Evolutionary conservation across 2,113 vertebrate genomes (phyloP).

Genomic region (Pardalotus punctatus): DNA sequence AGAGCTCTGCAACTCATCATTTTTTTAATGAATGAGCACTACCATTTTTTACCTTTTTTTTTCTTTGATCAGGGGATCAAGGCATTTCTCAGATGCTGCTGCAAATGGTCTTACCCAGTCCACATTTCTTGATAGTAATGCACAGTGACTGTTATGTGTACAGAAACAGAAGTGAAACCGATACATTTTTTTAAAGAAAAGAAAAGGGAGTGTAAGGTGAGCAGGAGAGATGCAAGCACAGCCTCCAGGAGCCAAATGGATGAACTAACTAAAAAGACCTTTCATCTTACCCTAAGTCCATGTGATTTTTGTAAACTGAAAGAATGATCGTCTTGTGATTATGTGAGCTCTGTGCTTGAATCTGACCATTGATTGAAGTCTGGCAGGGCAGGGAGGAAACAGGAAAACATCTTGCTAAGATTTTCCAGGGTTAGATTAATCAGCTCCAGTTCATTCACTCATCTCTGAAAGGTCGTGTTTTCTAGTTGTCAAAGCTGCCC

Average conservation of each 20-base stretch:
- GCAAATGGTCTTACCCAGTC: not conserved
- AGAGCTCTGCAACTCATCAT: not conserved
- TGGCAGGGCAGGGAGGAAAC: slow-evolving; percentile 22
- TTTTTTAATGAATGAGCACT: not conserved
- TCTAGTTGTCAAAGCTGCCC: accelerated
- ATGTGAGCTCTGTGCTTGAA: not conserved
- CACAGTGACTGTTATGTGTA: not conserved
- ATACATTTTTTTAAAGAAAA: not conserved
- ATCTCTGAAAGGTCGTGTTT: slow-evolving; percentile 22
- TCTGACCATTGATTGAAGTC: slow-evolving; percentile 41
- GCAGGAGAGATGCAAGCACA: not conserved
- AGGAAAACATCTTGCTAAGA: slow-evolving; percentile 42
- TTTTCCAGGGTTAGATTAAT: slow-evolving; percentile 47
- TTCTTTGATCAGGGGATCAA: not conserved
- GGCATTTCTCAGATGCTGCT: not conserved
- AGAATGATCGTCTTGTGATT: slow-evolving; percentile 30
- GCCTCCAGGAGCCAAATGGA: not conserved
- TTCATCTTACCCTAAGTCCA: not conserved
- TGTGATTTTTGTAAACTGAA: slow-evolving; percentile 1
- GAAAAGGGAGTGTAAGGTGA: not conserved
- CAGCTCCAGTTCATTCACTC: not conserved
- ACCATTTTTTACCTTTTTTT: not conserved
- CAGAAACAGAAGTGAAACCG: not conserved
- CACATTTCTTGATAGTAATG: not conserved
- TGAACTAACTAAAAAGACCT: slow-evolving; percentile 10